Evolutionary conservation across 2,888 invertebrate genomes (phyloP), one percentile per base, ranked within the genome.

Genomic region (Melanchra persicariae): DNA sequence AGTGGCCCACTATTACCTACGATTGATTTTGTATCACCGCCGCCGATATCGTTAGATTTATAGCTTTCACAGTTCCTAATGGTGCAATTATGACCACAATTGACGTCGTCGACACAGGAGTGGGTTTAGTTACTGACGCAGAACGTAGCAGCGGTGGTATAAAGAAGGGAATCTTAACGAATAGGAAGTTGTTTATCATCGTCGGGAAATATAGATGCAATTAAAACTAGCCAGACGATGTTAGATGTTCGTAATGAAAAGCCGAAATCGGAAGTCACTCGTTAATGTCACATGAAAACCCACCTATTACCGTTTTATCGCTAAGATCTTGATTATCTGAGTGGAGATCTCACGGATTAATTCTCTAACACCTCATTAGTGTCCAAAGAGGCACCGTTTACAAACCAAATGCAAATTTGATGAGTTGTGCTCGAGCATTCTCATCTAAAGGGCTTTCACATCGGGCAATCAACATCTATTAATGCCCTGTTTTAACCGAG

Each of bases 331-430:
- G 84, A 85, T 91, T 93, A 94, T 94, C 93, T 89, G 79, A 74
- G 80, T 79, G 72, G 84, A 89, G 87, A 95, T 95, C 95, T 91
- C 77, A 86, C 85, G 90, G 88, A 95, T 95, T 95, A 94, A 95
- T 94, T 93, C 87, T 81, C 91, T 92, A 92, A 94, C 95, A 95
- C 95, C 93, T 94, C 93, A 95, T 95, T 95, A 95, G 93, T 90
- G 94, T 92, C 90, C 78, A 83, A 84, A 86, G 83, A 84, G 87
- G 89, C 88, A 89, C 87, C 89, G 88, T 93, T 92, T 90, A 94
- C 92, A 92, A 91, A 91, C 90, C 82, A 93, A 93, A 95, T 95
- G 95, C 94, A 95, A 95, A 95, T 94, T 90, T 88, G 89, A 89
- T 87, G 90, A 91, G 89, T 85, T 87, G 87, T 91, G 91, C 84